Base-by-base conservation (phyloP, 2,113 vertebrate species). In the Microcebus lehilahytsara region DNA sequence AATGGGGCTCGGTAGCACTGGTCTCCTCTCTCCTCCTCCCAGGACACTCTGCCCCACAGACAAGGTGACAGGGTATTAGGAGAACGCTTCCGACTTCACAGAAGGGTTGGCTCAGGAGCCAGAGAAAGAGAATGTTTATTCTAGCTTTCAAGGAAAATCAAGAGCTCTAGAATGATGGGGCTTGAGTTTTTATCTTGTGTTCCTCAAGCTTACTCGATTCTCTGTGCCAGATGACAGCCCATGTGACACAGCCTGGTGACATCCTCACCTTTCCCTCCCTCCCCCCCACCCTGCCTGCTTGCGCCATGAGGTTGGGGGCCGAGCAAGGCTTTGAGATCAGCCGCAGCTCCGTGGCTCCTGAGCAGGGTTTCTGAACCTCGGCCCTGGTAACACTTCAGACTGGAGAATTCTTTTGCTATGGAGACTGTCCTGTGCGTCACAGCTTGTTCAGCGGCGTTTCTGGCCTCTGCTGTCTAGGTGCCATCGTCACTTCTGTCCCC, bases 271-370 rank as follows among this genome's bases (percentile, higher is more conserved):
- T 46, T 46, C 46, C 46, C 46, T 46, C 46, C 49, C 49, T 1
- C 0, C 10, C 9, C 49, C 49, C 10, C 88, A 83, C 89, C 49
- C 94, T 9, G 0, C 92, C 93, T 87, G 91, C 96, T 49, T 30
- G 30, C 0, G 0, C 93, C 74, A 37, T 4, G 0, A 58, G 69
- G 85, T 37, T 96, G 96, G 96, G 97, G 97, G 97, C 97, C 80
- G 97, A 85, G 95, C 94, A 89, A 84, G 97, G 95, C 96, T 98
- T 97, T 96, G 96, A 88, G 96, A 98, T 97, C 97, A 97, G 94
- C 95, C 79, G 10, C 67, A 95, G 88, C 30, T 69, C 62, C 79
- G 96, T 86, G 89, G 87, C 94, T 95, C 60, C 72, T 77, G 71
- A 89, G 95, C 11, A 23, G 42, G 12, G 30, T 8, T 22, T 25